These are phyloP conservation scores for Suillia variegata DNA, from an alignment of 2,888 invertebrate genomes.

Conservation along the genomic window DNA sequence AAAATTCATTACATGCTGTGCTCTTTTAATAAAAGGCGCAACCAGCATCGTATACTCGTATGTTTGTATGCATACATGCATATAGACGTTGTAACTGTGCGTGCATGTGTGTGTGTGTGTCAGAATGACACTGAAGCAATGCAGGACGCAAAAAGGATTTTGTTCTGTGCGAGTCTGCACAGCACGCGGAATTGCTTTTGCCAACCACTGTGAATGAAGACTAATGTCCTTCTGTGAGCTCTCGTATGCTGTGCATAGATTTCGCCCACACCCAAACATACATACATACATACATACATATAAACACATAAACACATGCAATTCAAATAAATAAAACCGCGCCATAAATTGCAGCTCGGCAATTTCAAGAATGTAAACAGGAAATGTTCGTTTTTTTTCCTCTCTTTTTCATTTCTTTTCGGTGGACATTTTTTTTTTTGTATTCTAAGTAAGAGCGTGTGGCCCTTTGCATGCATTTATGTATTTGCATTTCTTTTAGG, in stretches of 20 bases:
- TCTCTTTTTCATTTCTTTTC: too few relatives aligned
- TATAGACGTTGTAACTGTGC: too few relatives aligned
- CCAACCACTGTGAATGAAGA: conserved; percentile 32
- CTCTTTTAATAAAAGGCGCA: conserved; percentile 21
- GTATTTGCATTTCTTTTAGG: too few relatives aligned
- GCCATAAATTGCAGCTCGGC: conserved; percentile 46
- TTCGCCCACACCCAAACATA: neutral
- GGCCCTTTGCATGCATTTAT: too few relatives aligned
- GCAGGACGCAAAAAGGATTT: too few relatives aligned
- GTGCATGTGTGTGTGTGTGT: too few relatives aligned
- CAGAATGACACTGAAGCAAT: too few relatives aligned
- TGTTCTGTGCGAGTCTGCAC: too few relatives aligned
- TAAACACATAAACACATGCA: neutral
- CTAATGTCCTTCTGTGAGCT: conserved; percentile 40
- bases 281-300: conserved; percentile 8
- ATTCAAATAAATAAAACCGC: conserved; percentile 35
- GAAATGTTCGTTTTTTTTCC: conserved; percentile 41
- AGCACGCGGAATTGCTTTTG: too few relatives aligned
- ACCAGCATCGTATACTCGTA: neutral
- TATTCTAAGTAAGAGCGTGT: too few relatives aligned
- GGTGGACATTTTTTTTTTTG: too few relatives aligned
- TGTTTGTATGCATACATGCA: too few relatives aligned
- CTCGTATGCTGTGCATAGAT: neutral
- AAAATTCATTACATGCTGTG: conserved; percentile 48
- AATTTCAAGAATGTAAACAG: conserved; percentile 45